Conservation (phyloP, 1,140 invertebrate species). For the Drosophila triauraria region DNA sequence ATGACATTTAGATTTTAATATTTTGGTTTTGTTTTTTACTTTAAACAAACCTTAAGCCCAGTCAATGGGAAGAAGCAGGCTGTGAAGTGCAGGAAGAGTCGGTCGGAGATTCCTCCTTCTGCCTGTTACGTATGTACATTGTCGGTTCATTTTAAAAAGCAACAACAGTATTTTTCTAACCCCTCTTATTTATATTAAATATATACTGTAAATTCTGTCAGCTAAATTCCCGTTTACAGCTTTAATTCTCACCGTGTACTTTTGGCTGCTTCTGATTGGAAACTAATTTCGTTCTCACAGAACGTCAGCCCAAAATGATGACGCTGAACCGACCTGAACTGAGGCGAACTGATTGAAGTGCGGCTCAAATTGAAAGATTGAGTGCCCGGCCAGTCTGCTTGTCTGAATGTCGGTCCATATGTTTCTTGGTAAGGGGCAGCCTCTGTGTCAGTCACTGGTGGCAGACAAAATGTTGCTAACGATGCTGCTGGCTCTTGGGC, state of each 20-base stretch:
- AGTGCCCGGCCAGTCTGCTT: conserved; percentile 46
- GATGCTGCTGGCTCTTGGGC: conserved; percentile 57
- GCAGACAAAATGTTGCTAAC: conserved; percentile 76
- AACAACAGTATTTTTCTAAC: too few species aligned
- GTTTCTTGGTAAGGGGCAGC: conserved; percentile 21
- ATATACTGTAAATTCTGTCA: too few species aligned
- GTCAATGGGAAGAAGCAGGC: too few species aligned
- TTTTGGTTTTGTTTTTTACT: not conserved
- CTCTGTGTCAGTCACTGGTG: conserved; percentile 59
- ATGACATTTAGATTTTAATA: not conserved
- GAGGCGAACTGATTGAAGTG: conserved; percentile 46
- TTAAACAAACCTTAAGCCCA: not conserved
- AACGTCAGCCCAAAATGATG: conserved; percentile 62
- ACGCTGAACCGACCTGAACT: conserved; percentile 44
- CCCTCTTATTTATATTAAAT: too few species aligned
- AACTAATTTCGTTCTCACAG: conserved; percentile 73
- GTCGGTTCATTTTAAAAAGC: too few species aligned
- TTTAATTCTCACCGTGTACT: not conserved
- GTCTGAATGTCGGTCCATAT: conserved; percentile 26
- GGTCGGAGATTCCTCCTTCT: too few species aligned
- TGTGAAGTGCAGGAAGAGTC: too few species aligned
- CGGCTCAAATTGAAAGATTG: conserved; percentile 65
- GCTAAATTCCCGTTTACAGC: too few species aligned
- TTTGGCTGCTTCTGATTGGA: conserved; percentile 17
- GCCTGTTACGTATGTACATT: too few species aligned